Conservation (phyloP, 2,113 vertebrate genomes). For the Rhodinocichla rosea region DNA sequence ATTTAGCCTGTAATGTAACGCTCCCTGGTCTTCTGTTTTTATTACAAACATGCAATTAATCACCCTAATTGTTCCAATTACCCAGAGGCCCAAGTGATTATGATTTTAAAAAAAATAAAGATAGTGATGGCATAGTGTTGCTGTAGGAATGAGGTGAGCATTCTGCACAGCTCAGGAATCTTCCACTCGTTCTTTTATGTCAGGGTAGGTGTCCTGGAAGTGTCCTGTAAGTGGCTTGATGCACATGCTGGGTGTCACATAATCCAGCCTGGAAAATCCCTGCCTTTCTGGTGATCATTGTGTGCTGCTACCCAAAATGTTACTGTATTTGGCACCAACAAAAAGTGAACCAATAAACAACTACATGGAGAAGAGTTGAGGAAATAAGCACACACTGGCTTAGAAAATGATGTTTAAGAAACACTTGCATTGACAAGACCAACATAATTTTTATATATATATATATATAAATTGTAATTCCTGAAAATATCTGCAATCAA, state of each 20-base stretch:
- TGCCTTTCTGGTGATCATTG: background rate
- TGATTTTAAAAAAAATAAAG: slow-evolving; percentile 29
- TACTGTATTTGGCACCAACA: background rate
- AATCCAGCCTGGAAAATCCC: background rate
- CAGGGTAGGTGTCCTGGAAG: background rate
- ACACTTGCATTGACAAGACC: background rate
- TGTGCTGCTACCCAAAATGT: background rate
- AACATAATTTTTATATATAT: background rate
- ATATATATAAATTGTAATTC: background rate
- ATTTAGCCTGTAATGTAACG: slow-evolving; percentile 85
- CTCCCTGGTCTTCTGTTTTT: slow-evolving; percentile 83
- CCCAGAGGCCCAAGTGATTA: slow-evolving; percentile 72
- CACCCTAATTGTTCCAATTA: slow-evolving; percentile 85
- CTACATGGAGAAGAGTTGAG: background rate
- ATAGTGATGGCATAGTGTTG: background rate
- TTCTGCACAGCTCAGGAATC: background rate
- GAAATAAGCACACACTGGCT: background rate
- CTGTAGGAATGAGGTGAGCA: background rate
- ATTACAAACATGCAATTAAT: slow-evolving; percentile 89
- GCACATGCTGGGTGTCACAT: background rate
- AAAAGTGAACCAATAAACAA: background rate
- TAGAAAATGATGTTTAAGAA: background rate
- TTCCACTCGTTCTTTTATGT: background rate
- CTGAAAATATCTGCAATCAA: background rate
- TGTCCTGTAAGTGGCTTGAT: background rate